Evolutionary conservation across 2,113 vertebrate species (phyloP).

Genomic region (Strix uralensis): DNA sequence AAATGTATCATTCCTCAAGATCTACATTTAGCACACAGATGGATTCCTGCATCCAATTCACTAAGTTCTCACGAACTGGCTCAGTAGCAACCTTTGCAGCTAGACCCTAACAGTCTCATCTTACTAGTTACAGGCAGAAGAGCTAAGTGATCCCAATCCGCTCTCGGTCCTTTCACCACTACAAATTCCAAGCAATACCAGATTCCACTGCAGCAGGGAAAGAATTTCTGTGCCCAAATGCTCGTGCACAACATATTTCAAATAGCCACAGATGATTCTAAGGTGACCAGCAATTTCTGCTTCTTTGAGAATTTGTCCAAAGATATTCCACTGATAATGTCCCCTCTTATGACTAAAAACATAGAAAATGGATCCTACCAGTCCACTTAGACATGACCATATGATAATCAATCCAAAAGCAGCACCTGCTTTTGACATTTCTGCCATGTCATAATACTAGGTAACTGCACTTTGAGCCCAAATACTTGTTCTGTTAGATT

Average conservation of each 20-base stretch:
- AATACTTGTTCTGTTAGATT: not conserved
- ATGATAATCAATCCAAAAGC: not conserved
- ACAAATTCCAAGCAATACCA: not conserved
- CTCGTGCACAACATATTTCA: not conserved
- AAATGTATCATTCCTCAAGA: not conserved
- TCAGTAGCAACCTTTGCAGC: not conserved
- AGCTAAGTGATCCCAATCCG: not conserved
- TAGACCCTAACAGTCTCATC: not conserved
- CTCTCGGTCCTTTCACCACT: not conserved
- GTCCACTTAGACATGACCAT: not conserved
- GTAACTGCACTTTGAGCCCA: not conserved
- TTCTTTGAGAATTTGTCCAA: not conserved
- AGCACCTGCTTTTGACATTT: not conserved
- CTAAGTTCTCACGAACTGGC: not conserved
- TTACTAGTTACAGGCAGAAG: not conserved
- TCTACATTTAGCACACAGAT: not conserved
- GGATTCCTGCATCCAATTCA: not conserved
- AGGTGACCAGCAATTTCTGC: not conserved
- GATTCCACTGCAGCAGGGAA: not conserved
- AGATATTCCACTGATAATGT: not conserved
- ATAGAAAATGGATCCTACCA: not conserved
- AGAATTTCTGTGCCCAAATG: not conserved
- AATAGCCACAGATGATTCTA: not conserved
- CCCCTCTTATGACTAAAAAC: not conserved
- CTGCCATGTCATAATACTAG: not conserved